phyloP scores from a whole-genome alignment of 2,888 invertebrate genomes.

The Trissolcus japonicus region DNA sequence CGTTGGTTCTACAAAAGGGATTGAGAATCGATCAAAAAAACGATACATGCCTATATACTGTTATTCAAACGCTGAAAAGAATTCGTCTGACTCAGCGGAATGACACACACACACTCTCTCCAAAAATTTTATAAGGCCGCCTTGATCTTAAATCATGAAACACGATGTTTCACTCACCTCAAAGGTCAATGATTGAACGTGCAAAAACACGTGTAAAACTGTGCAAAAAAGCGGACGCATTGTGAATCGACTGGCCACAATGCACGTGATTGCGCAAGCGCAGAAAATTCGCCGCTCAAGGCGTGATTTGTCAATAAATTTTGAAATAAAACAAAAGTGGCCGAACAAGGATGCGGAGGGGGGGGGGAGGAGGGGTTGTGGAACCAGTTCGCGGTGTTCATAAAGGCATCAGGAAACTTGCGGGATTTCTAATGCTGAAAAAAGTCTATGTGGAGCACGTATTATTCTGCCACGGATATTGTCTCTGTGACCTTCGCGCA shows the following conservation, averaged over 20 bases:
- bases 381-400: constrained; percentile 43
- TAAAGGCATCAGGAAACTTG: constrained; percentile 51
- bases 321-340: constrained; percentile 39
- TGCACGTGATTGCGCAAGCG: constrained; percentile 14
- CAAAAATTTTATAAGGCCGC: constrained; percentile 9
- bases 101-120: constrained; percentile 5
- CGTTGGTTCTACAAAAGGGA: too few species aligned
- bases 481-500: constrained; percentile 52
- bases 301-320: constrained; percentile 47
- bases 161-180: background rate
- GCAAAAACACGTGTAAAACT: constrained; percentile 22
- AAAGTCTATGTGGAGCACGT: constrained; percentile 53
- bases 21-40: too few species aligned
- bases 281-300: constrained; percentile 23
- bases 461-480: constrained; percentile 54
- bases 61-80: too few species aligned
- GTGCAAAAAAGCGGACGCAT: constrained; percentile 25
- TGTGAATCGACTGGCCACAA: constrained; percentile 16
- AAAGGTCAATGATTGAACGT: constrained; percentile 1
- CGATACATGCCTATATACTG: too few species aligned
- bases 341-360: constrained; percentile 10
- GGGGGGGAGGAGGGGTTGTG: constrained; percentile 13
- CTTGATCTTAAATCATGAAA: constrained; percentile 25
- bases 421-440: constrained; percentile 36
- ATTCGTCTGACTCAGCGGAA: constrained; percentile 6